Evolutionary conservation across 2,888 invertebrate species (phyloP).

Genomic region (Saturnia japonica): DNA sequence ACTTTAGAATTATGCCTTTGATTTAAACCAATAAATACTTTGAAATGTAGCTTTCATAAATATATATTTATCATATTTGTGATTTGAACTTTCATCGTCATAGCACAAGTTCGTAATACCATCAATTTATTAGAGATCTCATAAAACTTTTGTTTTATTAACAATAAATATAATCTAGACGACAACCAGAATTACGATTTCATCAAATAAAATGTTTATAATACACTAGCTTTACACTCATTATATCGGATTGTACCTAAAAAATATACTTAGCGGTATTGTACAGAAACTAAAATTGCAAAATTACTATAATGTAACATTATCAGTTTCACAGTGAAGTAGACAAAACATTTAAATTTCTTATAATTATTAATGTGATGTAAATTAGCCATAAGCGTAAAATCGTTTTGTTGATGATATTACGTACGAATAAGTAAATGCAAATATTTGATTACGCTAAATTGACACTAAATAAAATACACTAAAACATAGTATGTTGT

Average conservation of each 20-base stretch:
- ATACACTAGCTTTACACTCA: neutral
- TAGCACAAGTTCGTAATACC: slow-evolving; percentile 39
- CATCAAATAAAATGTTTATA: neutral
- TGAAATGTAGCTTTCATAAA: neutral
- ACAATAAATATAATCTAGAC: slow-evolving; percentile 11
- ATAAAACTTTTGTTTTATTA: slow-evolving; percentile 7
- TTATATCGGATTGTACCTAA: neutral
- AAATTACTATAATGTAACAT: neutral
- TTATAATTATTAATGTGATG: neutral
- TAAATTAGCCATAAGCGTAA: neutral
- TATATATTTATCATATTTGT: slow-evolving; percentile 37
- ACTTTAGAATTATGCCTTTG: neutral
- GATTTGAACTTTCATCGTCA: slow-evolving; percentile 42
- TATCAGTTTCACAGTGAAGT: neutral
- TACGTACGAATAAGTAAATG: slow-evolving; percentile 14
- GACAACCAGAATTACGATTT: slow-evolving; percentile 1
- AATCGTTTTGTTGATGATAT: neutral
- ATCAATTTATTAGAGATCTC: slow-evolving; percentile 15
- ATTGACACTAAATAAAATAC: neutral
- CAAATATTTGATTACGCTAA: slow-evolving; percentile 14
- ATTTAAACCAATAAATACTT: slow-evolving; percentile 5
- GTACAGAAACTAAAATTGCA: neutral
- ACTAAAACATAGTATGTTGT: slow-evolving; percentile 4
- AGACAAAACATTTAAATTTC: neutral
- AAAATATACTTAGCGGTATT: neutral